Evolutionary conservation across 2,888 invertebrate genomes (phyloP), one percentile per base, ranked within the genome.

Genomic region (Cyrtodaria siliqua): DNA sequence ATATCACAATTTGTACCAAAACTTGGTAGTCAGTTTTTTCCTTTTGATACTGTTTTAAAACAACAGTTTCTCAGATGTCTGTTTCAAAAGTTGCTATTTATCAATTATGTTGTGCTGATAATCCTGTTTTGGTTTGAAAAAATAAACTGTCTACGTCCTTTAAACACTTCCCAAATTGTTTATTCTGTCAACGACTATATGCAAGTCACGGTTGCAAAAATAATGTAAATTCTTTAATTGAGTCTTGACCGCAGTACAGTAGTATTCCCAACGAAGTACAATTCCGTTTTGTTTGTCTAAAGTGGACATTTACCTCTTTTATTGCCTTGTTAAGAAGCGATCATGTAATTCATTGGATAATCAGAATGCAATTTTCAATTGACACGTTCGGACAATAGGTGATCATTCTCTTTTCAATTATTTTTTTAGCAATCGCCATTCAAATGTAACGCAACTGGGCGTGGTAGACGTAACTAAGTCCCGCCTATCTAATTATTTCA

Each of bases 291-390:
- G 52, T 52, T 52, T 52, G 52, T 23, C 24, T 24, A 16, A 8
- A 4, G 14, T 52, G 52, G 8, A 20, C 52, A 24, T 20, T 8
- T 16, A 14, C 24, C 14, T 24, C 16, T 52, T 52, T 9, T 52
- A 52, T 52, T 24, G 24, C 52, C 6, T 33, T 42, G 56, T 66
- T 70, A 56, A 76, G 44, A 64, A 49, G 23, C 61, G 56, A 76
- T 77, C 73, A 69, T 24, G 78, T 74, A 71, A 74, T 44, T 74
- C 72, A 81, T 81, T 81, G 78, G 74, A 56, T 66, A 78, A 75
- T 81, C 59, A 69, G 53, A 64, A 72, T 56, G 40, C 64, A 61
- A 81, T 74, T 77, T 63, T 50, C 42, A 64, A 57, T 69, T 78
- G 68, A 73, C 69, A 72, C 72, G 59, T 64, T 56, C 26, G 42